A percentile compares a stretch with the other conserved stretches of the same genome.
These are phyloP conservation scores for Pseudopipra pipra DNA, from an alignment of 2,113 vertebrate species.

Conservation along the genomic window DNA sequence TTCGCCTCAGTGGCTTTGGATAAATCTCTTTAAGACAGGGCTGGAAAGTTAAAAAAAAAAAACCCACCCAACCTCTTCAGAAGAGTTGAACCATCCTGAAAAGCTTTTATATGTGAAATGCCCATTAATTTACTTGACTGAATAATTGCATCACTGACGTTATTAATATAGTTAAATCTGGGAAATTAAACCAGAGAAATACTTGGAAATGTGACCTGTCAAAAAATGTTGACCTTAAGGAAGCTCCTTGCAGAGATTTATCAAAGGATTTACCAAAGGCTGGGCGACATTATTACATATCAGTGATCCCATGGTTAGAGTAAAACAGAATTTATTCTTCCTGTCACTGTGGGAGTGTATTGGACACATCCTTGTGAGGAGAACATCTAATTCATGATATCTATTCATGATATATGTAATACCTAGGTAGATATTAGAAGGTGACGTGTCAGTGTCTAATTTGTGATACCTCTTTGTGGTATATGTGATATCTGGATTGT, in stretches of 20 bases:
- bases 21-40: not conserved
- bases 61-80: not conserved
- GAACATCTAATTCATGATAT: not conserved
- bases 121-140: not conserved
- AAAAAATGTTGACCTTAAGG: not conserved
- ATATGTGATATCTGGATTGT: no score
- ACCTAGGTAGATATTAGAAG: not conserved
- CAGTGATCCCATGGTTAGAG: not conserved
- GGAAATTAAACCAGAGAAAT: not conserved
- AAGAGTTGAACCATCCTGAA: not conserved
- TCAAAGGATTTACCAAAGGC: not conserved
- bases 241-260: not conserved
- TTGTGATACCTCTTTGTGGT: no score
- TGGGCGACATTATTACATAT: not conserved
- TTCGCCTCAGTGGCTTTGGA: not conserved
- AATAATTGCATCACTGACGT: not conserved
- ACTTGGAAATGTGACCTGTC: not conserved
- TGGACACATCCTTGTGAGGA: not conserved
- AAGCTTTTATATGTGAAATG: not conserved
- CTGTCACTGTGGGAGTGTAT: not conserved
- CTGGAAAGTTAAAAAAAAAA: not conserved
- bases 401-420: not conserved
- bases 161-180: rapidly evolving
- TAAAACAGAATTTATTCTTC: not conserved
- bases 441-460: no score